A percentile compares a stretch with the other conserved stretches of the same genome.
These are phyloP conservation scores for Marmota flaviventris DNA, from an alignment of 2,113 vertebrate genomes.

Conservation along the genomic window DNA sequence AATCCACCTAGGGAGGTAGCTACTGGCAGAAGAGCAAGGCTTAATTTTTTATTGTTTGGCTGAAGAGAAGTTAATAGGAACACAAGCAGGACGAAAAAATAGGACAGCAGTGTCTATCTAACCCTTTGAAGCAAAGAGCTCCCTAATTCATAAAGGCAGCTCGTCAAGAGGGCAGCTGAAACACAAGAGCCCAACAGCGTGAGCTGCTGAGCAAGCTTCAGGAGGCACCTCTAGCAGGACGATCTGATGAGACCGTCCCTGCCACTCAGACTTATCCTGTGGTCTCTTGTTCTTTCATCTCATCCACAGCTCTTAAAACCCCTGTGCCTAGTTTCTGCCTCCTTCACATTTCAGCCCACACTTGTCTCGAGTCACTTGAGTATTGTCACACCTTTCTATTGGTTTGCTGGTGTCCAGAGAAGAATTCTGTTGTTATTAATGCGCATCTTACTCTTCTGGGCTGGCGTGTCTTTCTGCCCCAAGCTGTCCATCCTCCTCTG, in stretches of 20 bases:
- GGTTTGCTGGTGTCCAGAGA: neutral
- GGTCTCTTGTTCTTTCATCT: neutral
- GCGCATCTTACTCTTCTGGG: neutral
- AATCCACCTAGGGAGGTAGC: neutral
- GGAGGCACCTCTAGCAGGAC: neutral
- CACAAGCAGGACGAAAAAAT: neutral
- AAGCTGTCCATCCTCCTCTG: neutral
- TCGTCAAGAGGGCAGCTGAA: neutral
- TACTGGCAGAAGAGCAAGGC: neutral
- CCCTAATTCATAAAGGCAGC: neutral
- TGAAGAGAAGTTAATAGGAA: slow-evolving; percentile 15
- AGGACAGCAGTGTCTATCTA: neutral
- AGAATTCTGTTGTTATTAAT: neutral
- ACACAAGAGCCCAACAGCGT: neutral
- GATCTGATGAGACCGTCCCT: neutral
- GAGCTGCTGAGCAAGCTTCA: neutral
- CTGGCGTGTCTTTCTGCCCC: neutral
- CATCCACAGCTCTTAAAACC: neutral
- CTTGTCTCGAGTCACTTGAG: neutral
- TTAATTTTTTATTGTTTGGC: neutral
- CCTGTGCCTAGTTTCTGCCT: neutral
- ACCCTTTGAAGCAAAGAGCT: neutral
- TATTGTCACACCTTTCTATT: neutral
- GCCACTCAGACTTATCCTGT: neutral
- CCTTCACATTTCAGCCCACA: neutral